Base-by-base conservation (phyloP, 2,797 vertebrate genomes). In the Enteromius paludinosus region DNA sequence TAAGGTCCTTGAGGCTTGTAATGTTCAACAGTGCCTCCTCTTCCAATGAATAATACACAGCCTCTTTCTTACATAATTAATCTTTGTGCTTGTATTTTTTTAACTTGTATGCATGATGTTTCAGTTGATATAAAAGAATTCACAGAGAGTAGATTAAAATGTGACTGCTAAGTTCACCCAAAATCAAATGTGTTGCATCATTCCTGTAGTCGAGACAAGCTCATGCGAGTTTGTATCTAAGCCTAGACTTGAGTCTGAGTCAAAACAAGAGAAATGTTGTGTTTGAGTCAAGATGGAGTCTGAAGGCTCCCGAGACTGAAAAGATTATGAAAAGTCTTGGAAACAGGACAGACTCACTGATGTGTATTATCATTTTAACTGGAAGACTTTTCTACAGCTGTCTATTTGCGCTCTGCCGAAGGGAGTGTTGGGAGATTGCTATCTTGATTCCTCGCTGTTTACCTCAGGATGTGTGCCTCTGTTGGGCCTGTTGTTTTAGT, bases 21-120 rank as follows among this genome's bases (percentile, higher is more conserved):
- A 17, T 75, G 23, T 66, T 56, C 8, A 68, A 33, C 4, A 10
- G 72, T 82, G 72, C 47, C 80, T 82, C 20, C 7, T 43, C 10
- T 30, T 66, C 18, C 33, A 54, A 30, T 45, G 59, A 75, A 75
- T 54, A 66, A 28, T 56, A 81, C n/a, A 20, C 41, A 62, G 2
- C 28, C 10, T 15, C 47, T 68, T 82, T 75, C 33, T 75, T 54
- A 65, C 30, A 14, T 18, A 47, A 23, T 5, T 38, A 23, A 18
- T 47, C 15, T 33, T 38, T 81, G 30, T 64, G 69, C 15, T 52
- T 59, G 41, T 28, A 64, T 62, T 73, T 64, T 54, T 54, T 52
- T 7, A 0, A n/a, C 11, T 23, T 38, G 35, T 23, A 35, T 23
- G n/a, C 4, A 64, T 64, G 61, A 33, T 18, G 15, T 18, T 33